A percentile compares a stretch with the other conserved stretches of the same genome.
phyloP scores from a whole-genome alignment of 2,888 invertebrate species.

The Limnephilus marmoratus region DNA sequence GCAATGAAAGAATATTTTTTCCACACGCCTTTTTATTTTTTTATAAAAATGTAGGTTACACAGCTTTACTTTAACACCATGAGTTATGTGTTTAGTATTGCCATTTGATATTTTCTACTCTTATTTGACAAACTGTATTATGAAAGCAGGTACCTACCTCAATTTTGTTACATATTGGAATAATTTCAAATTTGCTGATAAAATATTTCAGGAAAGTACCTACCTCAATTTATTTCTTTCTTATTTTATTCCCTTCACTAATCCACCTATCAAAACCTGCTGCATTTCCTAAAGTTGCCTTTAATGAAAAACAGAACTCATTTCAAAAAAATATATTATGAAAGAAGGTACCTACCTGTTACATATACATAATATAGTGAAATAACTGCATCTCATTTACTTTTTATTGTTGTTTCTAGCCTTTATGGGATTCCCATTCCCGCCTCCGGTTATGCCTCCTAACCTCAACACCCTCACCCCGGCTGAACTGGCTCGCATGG shows the following conservation, averaged over 20 bases:
- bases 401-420: slow-evolving; percentile 68
- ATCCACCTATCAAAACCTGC: neutral
- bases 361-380: neutral
- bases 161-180: no score
- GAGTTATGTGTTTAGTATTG: no score
- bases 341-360: neutral
- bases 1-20: no score
- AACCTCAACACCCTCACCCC: slow-evolving; percentile 85
- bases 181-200: neutral
- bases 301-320: neutral
- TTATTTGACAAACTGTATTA: no score
- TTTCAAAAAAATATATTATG: neutral
- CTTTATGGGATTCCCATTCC: slow-evolving; percentile 78
- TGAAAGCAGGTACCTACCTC: no score
- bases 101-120: no score
- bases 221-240: neutral
- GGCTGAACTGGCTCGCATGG: slow-evolving; percentile 92
- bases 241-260: neutral
- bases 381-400: neutral
- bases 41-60: no score
- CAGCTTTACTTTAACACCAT: no score
- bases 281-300: neutral
- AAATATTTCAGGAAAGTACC: neutral
- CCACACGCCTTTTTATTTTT: no score
- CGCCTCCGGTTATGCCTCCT: slow-evolving; percentile 88